Conservation (phyloP, 1,140 invertebrate genomes). For the Zaprionus camerounensis region DNA sequence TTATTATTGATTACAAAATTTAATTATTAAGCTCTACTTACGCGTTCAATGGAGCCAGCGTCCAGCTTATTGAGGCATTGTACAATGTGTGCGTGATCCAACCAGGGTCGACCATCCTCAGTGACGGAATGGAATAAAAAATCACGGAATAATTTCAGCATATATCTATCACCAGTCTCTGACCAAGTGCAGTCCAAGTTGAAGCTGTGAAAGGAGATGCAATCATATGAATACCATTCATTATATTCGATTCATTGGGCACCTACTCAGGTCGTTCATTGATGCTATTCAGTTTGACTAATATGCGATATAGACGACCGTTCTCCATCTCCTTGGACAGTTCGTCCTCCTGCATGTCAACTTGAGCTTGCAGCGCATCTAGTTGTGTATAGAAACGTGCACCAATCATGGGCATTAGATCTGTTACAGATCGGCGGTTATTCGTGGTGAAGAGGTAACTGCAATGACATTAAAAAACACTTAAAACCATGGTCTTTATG, state of each 20-base stretch:
- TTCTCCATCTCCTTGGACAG: constrained; percentile 97
- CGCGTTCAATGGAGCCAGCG: constrained; percentile 94
- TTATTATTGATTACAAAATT: not conserved
- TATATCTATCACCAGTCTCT: constrained; percentile 98
- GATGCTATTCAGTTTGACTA: constrained; percentile 95
- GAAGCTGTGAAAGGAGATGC: constrained; percentile 86
- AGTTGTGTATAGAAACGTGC: constrained; percentile 98
- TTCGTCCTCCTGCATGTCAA: constrained; percentile 95
- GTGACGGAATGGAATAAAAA: constrained; percentile 98
- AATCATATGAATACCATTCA: not conserved
- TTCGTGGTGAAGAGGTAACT: constrained; percentile 92
- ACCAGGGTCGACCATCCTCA: constrained; percentile 96
- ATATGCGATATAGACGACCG: constrained; percentile 94
- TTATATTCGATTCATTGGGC: not conserved
- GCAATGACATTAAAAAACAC: not conserved
- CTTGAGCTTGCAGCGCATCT: constrained; percentile 93
- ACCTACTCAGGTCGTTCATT: constrained; percentile 96
- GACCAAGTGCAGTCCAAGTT: constrained; percentile 97
- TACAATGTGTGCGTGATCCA: constrained; percentile 97
- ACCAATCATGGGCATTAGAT: constrained; percentile 99
- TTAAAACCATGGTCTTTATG: not conserved
- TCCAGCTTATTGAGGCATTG: constrained; percentile 97
- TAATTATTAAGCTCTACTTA: constrained; percentile 78
- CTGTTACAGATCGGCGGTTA: constrained; percentile 93
- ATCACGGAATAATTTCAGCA: constrained; percentile 99